Percentiles rank a stretch among this genome's conserved stretches.
Conservation (phyloP, 2,797 vertebrate genomes). For the Zenarchopterus dispar region DNA sequence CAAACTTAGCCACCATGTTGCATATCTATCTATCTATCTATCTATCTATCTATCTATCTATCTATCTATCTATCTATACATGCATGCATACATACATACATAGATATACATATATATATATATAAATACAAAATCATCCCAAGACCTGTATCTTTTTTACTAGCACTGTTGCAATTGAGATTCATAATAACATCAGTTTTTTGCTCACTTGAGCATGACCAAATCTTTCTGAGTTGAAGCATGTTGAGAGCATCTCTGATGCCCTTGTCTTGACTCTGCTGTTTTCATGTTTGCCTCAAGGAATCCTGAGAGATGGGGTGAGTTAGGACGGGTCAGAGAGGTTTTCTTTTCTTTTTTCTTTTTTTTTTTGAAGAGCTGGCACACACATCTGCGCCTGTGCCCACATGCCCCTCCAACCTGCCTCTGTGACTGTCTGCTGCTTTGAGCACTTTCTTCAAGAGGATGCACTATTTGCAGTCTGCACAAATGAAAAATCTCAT, state of each 20-base stretch:
- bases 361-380: constrained; percentile 25
- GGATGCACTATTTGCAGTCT: constrained; percentile 7
- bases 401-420: background rate
- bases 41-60: no score
- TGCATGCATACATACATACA: no score
- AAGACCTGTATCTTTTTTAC: background rate
- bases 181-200: constrained; percentile 9
- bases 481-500: constrained; percentile 8
- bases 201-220: constrained; percentile 9
- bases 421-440: constrained; percentile 4
- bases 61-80: no score
- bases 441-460: constrained; percentile 29
- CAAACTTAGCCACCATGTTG: no score
- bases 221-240: constrained; percentile 10
- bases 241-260: constrained; percentile 2
- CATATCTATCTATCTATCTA: no score
- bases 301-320: constrained; percentile 33
- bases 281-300: constrained; percentile 31
- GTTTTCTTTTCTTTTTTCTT: background rate
- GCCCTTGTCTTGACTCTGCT: constrained; percentile 11
- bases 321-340: constrained; percentile 26
- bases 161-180: constrained; percentile 1
- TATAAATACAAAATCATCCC: no score
- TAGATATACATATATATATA: no score
- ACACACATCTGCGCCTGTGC: constrained; percentile 40